Percentiles rank a stretch among this genome's conserved stretches.
These are phyloP conservation scores for Limanda limanda DNA, from an alignment of 2,113 vertebrate genomes.

Conservation along the genomic window DNA sequence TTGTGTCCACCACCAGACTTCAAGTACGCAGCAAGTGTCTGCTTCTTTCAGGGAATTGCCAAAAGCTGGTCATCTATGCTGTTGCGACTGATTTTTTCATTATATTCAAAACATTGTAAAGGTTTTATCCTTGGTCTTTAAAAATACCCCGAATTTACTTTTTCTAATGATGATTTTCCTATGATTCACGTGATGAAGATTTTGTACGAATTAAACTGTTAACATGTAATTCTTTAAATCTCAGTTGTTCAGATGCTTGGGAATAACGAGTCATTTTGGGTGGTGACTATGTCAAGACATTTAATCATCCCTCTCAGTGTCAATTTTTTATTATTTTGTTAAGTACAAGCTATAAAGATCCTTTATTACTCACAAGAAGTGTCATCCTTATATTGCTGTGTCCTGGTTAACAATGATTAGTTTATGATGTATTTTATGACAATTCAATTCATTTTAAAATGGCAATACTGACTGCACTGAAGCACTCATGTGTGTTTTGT, in stretches of 20 bases:
- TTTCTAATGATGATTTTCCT: background rate
- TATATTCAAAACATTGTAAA: too few relatives aligned
- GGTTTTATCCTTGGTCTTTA: too few relatives aligned
- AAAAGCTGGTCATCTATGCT: background rate
- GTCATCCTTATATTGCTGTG: background rate
- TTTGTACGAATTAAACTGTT: background rate
- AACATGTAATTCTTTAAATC: background rate
- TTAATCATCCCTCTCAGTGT: too few relatives aligned
- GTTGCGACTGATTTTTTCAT: background rate
- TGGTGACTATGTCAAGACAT: too few relatives aligned
- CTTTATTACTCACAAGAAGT: background rate
- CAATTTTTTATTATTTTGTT: too few relatives aligned
- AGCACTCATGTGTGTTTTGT: conserved; percentile 1
- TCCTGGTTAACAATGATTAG: background rate
- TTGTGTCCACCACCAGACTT: too few relatives aligned
- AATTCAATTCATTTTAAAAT: conserved; percentile 11
- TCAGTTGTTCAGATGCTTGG: background rate
- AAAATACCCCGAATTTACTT: too few relatives aligned
- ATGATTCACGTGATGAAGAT: background rate
- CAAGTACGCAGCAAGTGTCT: too few relatives aligned
- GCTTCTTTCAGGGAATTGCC: too few relatives aligned
- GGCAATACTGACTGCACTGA: conserved; percentile 33
- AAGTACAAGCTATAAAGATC: too few relatives aligned
- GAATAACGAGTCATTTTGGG: too few relatives aligned
- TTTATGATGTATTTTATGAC: background rate